phyloP scores from a whole-genome alignment of 1,140 invertebrate genomes.

The Rhysida immarginata region DNA sequence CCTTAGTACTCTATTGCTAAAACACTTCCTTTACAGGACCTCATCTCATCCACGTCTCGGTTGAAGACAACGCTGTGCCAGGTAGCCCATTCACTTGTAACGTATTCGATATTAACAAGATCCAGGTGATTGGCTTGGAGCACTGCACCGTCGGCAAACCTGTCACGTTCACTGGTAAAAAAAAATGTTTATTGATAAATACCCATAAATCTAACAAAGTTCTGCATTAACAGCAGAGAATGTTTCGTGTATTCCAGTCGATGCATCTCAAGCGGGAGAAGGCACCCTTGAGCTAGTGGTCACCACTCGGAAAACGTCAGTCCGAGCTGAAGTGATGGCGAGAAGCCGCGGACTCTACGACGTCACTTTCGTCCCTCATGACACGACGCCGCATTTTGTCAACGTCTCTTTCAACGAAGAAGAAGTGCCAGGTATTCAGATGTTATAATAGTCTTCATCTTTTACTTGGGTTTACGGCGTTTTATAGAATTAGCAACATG shows the following conservation, averaged over 20 bases:
- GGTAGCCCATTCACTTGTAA: conserved; percentile 87
- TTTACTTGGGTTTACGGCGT: no score
- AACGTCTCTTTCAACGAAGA: conserved; percentile 95
- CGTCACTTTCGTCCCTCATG: conserved; percentile 87
- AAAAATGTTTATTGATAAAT: conserved; percentile 5
- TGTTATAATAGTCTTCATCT: not conserved
- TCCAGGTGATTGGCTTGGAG: conserved; percentile 57
- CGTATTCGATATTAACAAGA: conserved; percentile 75
- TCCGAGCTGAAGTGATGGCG: conserved; percentile 52
- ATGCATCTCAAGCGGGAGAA: conserved; percentile 88
- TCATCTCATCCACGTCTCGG: conserved; percentile 60
- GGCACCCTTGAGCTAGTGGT: conserved; percentile 89
- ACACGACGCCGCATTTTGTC: conserved; percentile 75
- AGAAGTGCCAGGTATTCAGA: conserved; percentile 49
- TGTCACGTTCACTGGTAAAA: conserved; percentile 30
- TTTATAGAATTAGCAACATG: no score
- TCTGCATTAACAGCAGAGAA: not conserved
- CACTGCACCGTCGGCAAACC: conserved; percentile 28
- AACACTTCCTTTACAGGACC: conserved; percentile 39
- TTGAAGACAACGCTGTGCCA: conserved; percentile 65
- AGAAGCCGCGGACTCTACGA: conserved; percentile 84
- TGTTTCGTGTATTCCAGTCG: conserved; percentile 79
- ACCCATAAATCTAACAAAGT: not conserved
- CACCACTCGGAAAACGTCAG: conserved; percentile 61
- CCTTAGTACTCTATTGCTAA: not conserved